Percentiles rank a stretch among this genome's conserved stretches.
Conservation (phyloP, 2,797 vertebrate genomes). For the Kryptolebias ocellatus region DNA sequence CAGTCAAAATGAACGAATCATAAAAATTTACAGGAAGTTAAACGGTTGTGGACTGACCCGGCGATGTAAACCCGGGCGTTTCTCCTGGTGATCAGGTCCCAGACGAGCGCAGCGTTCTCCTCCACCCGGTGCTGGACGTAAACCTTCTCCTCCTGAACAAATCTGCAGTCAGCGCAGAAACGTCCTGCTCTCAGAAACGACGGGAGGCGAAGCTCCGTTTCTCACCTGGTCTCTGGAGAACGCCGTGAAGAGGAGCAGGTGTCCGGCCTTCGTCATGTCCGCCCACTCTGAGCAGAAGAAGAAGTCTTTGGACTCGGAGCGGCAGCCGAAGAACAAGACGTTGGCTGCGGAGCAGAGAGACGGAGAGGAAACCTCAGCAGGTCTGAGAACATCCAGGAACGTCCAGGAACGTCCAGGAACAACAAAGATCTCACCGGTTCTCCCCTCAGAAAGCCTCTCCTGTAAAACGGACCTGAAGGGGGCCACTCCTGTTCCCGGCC, state of each 20-base stretch:
- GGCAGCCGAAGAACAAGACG: conserved; percentile 92
- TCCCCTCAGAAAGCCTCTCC: conserved; percentile 84
- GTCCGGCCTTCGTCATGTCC: conserved; percentile 74
- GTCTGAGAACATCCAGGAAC: background rate
- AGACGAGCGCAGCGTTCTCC: conserved; percentile 82
- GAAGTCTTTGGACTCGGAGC: conserved; percentile 88
- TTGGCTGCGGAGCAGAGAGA: conserved; percentile 76
- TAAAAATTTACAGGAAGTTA: too few relatives aligned
- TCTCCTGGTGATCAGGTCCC: conserved; percentile 84
- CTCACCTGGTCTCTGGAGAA: conserved; percentile 96
- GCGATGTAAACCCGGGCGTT: conserved; percentile 88
- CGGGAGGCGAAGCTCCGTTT: background rate
- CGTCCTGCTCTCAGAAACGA: too few relatives aligned
- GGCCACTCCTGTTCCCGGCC: conserved; percentile 94
- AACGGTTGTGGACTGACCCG: conserved; percentile 82
- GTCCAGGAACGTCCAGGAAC: too few relatives aligned
- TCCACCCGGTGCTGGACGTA: conserved; percentile 92
- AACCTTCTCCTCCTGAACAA: conserved; percentile 87
- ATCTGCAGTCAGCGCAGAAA: background rate
- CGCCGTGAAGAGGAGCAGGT: conserved; percentile 87
- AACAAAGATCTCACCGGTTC: conserved; percentile 68
- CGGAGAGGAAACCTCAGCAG: background rate
- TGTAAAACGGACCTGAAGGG: conserved; percentile 92
- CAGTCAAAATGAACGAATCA: too few relatives aligned
- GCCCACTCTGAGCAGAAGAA: conserved; percentile 90